Conservation (phyloP, 2,113 vertebrate species). For the Tamias sibiricus region DNA sequence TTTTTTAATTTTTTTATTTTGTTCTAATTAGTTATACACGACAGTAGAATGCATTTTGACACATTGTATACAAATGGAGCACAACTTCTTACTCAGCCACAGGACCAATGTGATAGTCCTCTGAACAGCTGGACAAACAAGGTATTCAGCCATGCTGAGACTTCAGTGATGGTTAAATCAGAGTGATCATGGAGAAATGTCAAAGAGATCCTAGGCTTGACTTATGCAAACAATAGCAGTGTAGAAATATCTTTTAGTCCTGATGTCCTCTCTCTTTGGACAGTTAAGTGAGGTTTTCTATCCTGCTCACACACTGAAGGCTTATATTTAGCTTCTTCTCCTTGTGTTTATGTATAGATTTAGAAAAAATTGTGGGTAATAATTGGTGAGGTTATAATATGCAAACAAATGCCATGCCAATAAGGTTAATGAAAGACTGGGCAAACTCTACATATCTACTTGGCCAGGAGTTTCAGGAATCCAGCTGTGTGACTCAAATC, state of each 20-base stretch:
- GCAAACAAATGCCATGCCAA: background rate
- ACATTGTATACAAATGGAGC: no score
- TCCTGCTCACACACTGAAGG: background rate
- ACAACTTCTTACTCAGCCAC: background rate
- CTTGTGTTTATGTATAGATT: background rate
- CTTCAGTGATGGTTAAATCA: constrained; percentile 14
- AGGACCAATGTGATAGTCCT: background rate
- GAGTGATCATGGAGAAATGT: background rate
- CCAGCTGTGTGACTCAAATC: background rate
- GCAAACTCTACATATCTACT: background rate
- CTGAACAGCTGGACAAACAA: constrained; percentile 4
- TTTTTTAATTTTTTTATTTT: no score
- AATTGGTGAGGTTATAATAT: background rate
- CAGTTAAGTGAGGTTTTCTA: background rate
- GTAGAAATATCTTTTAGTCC: background rate
- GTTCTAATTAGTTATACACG: no score
- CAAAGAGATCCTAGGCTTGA: background rate
- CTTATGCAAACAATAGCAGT: background rate
- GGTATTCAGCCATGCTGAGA: constrained; percentile 16
- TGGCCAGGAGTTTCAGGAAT: background rate
- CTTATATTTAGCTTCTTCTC: background rate
- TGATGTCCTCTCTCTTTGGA: background rate
- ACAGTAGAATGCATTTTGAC: no score
- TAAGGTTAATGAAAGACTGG: background rate
- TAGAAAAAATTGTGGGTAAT: background rate